Base-by-base conservation (phyloP, 1,140 invertebrate genomes). In the Oncopodura yosiiana region DNA sequence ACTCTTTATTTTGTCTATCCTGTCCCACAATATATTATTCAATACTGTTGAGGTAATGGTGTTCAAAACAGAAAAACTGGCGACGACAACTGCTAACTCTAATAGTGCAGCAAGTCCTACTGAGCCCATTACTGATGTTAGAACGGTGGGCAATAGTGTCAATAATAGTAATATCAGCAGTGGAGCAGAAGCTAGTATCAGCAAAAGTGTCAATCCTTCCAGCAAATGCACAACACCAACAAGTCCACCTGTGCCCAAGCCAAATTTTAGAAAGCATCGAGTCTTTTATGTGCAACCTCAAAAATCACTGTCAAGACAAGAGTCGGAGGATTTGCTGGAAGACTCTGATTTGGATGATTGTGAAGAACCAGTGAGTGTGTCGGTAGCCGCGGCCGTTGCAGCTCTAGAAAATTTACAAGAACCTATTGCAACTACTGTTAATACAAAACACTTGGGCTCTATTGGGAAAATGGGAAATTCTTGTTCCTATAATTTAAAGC, bases 401-500 rank as follows among this genome's bases (percentile, higher is more conserved):
- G 46, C 44, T 49, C 32, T 55, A 16, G 53, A 49, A 23, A 26
- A 30, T n/a, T 54, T 21, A 30, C 21, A 48, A 41, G 12, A 18
- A n/a, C 26, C 18, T 14, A 9, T 3, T 6, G 24, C 38, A 41
- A 42, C 37, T 27, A n/a, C n/a, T 12, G 38, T 9, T 9, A 34
- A 34, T 9, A n/a, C 32, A 9, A 8, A 34, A 8, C n/a, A 8
- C 8, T 8, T 34, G 32, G n/a, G 24, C 12, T 16, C 34, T 41
- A 18, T 30, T 18, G 12, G 30, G 29, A 49, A 44, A 34, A 56
- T 56, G 54, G 54, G 54, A 26, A 56, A 56, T 29, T 49, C 54
- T 2, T 56, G 54, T 27, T 56, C 54, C n/a, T 56, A 56, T 30
- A 56, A 43, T 34, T 26, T 56, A 3, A 56, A 56, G 34, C 54